Evolutionary conservation across 1,140 invertebrate species (phyloP), one percentile per base, ranked within the genome.

Genomic region (Sesamia nonagrioides): DNA sequence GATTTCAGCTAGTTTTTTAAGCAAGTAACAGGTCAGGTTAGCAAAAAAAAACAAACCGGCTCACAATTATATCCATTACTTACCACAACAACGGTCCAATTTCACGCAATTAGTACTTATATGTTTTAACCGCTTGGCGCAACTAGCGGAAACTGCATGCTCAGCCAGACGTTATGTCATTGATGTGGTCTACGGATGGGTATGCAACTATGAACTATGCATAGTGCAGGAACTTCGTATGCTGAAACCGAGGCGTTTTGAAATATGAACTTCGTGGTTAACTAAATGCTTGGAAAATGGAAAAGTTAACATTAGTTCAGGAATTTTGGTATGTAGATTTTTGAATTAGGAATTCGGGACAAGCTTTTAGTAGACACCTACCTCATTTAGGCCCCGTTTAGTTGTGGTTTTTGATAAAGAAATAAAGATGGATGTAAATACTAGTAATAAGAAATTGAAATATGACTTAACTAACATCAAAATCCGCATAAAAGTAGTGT

Each of bases 41-140:
- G 54, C 9, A 56, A 18, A 9, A 7, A 33, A 69, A 69, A 27
- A 21, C 6, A 15, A 50, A 52, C 13, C 13, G 15, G 45, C 11
- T 35, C 7, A 37, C 18, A 9, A 45, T 74, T 45, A 21, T 58
- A 21, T 11, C 5, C 5, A 50, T 17, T 33, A 52, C 37, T 61
- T 60, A 74, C n/a, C 17, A 74, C 5, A 27, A 40, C 8, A 18
- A 42, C 56, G 27, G 13, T 60, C 35, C 40, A 56, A 40, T 37
- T 45, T 9, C 21, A 7, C 60, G 72, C 72, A 74, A 74, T 74
- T 74, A 60, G 54, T 74, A 48, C 40, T 74, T 74, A 74, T 33
- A 27, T 5, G 69, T 72, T 37, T 71, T 73, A 56, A 48, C 37
- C 56, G 56, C 72, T 58, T 35, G 9, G 56, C 13, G 17, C 72